phyloP scores from a whole-genome alignment of 1,140 invertebrate genomes.

The Chlorops oryzae region DNA sequence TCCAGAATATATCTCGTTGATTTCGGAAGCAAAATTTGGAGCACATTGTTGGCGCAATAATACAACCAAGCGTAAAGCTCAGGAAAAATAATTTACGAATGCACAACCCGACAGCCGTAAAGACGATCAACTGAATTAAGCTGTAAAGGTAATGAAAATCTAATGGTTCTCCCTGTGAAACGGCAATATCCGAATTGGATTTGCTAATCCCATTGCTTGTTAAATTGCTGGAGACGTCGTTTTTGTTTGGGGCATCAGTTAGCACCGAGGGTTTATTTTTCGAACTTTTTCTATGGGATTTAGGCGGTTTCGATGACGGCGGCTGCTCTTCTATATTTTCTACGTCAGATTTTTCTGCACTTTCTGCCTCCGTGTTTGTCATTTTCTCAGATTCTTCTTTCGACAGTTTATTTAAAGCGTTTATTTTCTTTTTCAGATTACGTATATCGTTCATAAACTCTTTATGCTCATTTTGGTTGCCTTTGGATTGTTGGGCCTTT shows the following conservation, averaged over 20 bases:
- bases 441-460: slow-evolving; percentile 43
- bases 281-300: no score
- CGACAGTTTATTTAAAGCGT: slow-evolving; percentile 30
- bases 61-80: slow-evolving; percentile 43
- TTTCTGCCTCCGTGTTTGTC: no score
- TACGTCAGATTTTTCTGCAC: no score
- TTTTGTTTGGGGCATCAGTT: no score
- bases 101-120: slow-evolving; percentile 33
- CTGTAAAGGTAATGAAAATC: slow-evolving; percentile 40
- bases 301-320: no score
- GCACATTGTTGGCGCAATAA: slow-evolving; percentile 41
- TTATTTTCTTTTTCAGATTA: slow-evolving; percentile 36
- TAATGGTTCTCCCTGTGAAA: slow-evolving; percentile 11
- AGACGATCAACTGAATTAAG: slow-evolving; percentile 37
- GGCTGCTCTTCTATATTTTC: no score
- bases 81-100: slow-evolving; percentile 44
- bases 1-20: slow-evolving; percentile 42
- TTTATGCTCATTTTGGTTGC: slow-evolving; percentile 24
- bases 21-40: slow-evolving; percentile 43
- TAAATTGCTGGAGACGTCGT: no score
- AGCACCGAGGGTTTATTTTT: no score
- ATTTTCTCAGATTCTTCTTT: no score
- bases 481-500: slow-evolving; percentile 27
- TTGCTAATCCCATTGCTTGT: no score
- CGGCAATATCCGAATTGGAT: not conserved